phyloP scores from a whole-genome alignment of 1,140 invertebrate species.

The Drosophila baimaii region DNA sequence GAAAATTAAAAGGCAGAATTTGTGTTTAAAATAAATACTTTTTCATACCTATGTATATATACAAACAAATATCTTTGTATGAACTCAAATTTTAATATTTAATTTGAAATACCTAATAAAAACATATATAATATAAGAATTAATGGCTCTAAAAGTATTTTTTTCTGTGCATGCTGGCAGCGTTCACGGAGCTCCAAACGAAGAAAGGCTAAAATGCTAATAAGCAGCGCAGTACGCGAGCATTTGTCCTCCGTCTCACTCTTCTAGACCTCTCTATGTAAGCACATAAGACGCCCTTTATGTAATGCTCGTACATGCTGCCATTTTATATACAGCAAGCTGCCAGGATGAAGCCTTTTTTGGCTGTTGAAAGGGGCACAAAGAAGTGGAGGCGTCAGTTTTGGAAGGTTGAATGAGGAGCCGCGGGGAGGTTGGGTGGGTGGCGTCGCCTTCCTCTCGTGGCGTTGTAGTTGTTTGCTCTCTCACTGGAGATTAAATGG shows the following conservation, averaged over 20 bases:
- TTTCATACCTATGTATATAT: not conserved
- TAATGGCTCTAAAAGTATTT: not conserved
- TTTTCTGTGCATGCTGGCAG: conserved; percentile 15
- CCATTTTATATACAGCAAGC: conserved; percentile 68
- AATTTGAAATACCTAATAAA: not conserved
- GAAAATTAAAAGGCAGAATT: conserved; percentile 1
- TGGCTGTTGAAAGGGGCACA: conserved; percentile 79
- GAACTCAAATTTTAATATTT: not conserved
- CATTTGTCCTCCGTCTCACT: conserved; percentile 34
- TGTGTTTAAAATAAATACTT: not conserved
- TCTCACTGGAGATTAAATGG: conserved; percentile 80
- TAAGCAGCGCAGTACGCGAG: conserved; percentile 65
- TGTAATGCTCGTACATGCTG: conserved; percentile 66
- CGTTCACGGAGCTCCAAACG: conserved; percentile 34
- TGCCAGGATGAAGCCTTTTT: conserved; percentile 75
- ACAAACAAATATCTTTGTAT: not conserved
- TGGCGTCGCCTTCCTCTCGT: conserved; percentile 26
- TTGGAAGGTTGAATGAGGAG: conserved; percentile 34
- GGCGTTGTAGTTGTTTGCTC: conserved; percentile 71
- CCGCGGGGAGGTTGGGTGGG: conserved; percentile 11
- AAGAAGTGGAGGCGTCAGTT: conserved; percentile 67
- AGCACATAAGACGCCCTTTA: conserved; percentile 75
- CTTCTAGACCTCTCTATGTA: conserved; percentile 52
- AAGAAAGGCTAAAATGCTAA: conserved; percentile 82
- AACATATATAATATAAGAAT: not conserved